Conservation (phyloP, 2,888 invertebrate genomes). For the Eupsilia transversa region DNA sequence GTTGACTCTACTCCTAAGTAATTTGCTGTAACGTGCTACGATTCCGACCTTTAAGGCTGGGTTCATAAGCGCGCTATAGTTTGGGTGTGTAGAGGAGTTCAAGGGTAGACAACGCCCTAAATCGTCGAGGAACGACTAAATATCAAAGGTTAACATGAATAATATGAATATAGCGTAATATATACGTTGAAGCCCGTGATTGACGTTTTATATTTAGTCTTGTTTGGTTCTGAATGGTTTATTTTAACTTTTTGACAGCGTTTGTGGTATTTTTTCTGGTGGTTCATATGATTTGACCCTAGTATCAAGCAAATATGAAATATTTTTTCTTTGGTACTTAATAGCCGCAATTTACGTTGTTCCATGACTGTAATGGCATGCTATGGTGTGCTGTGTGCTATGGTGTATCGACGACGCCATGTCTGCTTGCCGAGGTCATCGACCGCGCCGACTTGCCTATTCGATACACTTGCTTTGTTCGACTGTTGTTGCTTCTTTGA, state of each 20-base stretch:
- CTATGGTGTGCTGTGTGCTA: conserved; percentile 65
- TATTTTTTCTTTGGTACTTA: conserved; percentile 38
- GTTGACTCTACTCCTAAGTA: conserved; percentile 40
- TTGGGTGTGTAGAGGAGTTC: conserved; percentile 65
- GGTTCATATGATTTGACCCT: background rate
- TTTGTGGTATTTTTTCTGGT: background rate
- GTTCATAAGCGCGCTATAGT: conserved; percentile 49
- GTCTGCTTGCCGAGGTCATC: conserved; percentile 83
- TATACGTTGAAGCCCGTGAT: conserved; percentile 38
- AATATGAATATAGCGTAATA: conserved; percentile 23
- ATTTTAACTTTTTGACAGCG: conserved; percentile 13
- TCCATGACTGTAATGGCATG: conserved; percentile 76
- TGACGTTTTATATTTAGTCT: conserved; percentile 27
- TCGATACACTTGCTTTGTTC: conserved; percentile 82
- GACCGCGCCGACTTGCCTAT: conserved; percentile 80
- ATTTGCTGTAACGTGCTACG: conserved; percentile 43
- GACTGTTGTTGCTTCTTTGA: conserved; percentile 77
- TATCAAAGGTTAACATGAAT: conserved; percentile 56
- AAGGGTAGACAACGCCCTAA: conserved; percentile 68
- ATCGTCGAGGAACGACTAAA: conserved; percentile 41
- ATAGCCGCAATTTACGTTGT: conserved; percentile 41
- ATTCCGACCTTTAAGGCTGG: conserved; percentile 59
- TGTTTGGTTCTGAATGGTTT: conserved; percentile 17
- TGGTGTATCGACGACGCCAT: conserved; percentile 84
- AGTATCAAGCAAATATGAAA: conserved; percentile 11